phyloP scores from a whole-genome alignment of 2,797 vertebrate species.

The Enteromius mattozi region DNA sequence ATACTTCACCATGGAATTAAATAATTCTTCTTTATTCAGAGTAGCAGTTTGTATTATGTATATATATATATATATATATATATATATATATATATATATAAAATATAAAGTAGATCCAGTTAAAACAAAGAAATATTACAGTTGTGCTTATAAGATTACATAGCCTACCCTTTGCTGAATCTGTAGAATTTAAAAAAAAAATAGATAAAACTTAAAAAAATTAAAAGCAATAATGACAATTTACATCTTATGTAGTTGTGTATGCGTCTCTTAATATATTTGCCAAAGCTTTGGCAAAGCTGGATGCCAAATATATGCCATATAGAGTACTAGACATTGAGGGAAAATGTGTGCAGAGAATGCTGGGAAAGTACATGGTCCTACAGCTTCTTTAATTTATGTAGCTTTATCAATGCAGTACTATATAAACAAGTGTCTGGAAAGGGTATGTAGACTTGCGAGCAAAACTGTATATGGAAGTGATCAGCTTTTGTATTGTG shows the following conservation, averaged over 20 bases:
- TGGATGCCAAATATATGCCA: neutral
- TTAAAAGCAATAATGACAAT: neutral
- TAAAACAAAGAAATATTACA: neutral
- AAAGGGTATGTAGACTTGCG: neutral
- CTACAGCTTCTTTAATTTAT: too few relatives aligned
- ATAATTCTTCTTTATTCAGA: neutral
- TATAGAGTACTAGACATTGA: neutral
- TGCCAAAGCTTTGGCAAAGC: neutral
- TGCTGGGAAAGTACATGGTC: neutral
- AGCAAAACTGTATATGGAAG: neutral
- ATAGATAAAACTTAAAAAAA: too few relatives aligned
- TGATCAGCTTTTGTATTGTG: conserved; percentile 11
- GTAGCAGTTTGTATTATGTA: too few relatives aligned
- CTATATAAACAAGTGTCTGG: neutral
- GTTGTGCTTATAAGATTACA: neutral
- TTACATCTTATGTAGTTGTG: neutral
- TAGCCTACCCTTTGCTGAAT: too few relatives aligned
- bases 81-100: too few relatives aligned
- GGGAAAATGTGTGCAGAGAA: neutral
- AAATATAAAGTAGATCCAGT: too few relatives aligned
- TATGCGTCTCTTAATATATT: neutral
- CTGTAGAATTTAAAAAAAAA: too few relatives aligned
- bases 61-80: too few relatives aligned
- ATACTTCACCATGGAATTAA: neutral
- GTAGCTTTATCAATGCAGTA: neutral